Base-by-base conservation (phyloP, 2,113 vertebrate genomes). In the Labrus mixtus region DNA sequence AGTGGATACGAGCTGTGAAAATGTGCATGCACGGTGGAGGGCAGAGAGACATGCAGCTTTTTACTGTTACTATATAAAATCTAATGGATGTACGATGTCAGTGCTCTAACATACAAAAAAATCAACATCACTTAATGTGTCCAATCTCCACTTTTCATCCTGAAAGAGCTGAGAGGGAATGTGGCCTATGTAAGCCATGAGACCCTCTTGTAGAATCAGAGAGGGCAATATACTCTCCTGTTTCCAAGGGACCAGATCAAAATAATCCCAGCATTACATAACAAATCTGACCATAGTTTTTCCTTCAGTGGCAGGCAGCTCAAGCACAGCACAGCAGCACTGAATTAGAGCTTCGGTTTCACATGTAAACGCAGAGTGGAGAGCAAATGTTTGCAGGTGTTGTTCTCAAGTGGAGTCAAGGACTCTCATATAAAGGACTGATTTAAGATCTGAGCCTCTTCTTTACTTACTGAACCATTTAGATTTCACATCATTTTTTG, bases 201-300 rank as follows among this genome's bases (percentile, higher is more conserved):
- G 72, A 72, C 70, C 48, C 64, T 73, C 53, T 76, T 77, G 81
- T 62, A 69, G 57, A 66, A 76, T 77, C 64, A 73, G 76, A 64
- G 48, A 72, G 55, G 76, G 74, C 70, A 78, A 78, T 79, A 83
- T 78, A 68, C 69, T 76, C 67, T 68, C 76, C 84, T 74, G 82
- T 69, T 83, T 84, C 89, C 83, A 87, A 83, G 68, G 70, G 82
- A 85, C 79, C 68, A 72, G 87, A 83, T 87, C 87, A 86, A 89
- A 84, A 84, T 89, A 89, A 91, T 89, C 85, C 82, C 68, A 45
- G 61, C 84, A 82, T 90, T 90, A 84, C 78, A 87, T 87, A 89
- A 90, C 84, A 85, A 79, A 87, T 82, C 62, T 73, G 78, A 84
- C 66, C 37, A 55, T 68, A 75, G 63, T 76, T 78, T 89, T 73